Percentiles rank a stretch among this genome's conserved stretches.
Conservation (phyloP, 2,888 invertebrate genomes). For the Dione juno region DNA sequence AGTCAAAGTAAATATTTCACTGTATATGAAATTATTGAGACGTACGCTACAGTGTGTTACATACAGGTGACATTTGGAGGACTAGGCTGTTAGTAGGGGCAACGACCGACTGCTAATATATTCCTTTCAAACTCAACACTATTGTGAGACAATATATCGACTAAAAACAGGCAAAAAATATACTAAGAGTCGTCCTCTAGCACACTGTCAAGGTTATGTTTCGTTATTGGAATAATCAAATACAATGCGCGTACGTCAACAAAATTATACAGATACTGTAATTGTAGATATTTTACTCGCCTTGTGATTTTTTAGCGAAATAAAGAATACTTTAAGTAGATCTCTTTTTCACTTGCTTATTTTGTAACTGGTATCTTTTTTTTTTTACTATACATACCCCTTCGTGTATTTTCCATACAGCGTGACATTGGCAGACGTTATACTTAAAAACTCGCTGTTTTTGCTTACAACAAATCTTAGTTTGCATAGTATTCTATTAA, state of each 20-base stretch:
- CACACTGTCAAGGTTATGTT: constrained; percentile 55
- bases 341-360: no score
- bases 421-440: no score
- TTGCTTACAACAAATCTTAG: no score
- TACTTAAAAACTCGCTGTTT: no score
- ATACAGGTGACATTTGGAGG: constrained; percentile 26
- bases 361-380: no score
- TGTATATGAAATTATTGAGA: background rate
- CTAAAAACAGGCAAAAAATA: constrained; percentile 70
- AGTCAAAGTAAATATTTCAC: constrained; percentile 6
- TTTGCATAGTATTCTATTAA: background rate
- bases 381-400: no score
- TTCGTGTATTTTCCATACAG: no score
- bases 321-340: no score
- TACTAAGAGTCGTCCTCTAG: constrained; percentile 61
- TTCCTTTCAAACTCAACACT: constrained; percentile 71
- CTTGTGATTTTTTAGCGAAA: no score
- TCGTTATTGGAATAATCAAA: constrained; percentile 52
- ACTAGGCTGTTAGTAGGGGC: constrained; percentile 35
- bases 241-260: constrained; percentile 62
- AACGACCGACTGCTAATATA: constrained; percentile 72
- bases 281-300: constrained; percentile 62
- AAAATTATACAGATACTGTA: constrained; percentile 49
- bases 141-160: constrained; percentile 71
- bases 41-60: background rate